These are phyloP conservation scores for Papilio polytes DNA, from an alignment of 1,140 invertebrate genomes.

Conservation along the genomic window DNA sequence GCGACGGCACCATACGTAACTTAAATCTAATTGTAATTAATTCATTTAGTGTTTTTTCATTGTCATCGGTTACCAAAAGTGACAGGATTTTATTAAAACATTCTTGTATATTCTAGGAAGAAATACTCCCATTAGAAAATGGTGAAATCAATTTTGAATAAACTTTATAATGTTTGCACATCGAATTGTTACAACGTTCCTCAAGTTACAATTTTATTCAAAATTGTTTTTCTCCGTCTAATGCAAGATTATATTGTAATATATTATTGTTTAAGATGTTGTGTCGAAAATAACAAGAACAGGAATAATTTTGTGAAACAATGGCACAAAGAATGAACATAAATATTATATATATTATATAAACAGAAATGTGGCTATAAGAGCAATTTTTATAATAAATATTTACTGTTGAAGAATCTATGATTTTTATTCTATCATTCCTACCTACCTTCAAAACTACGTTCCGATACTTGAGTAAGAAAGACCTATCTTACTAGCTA, in stretches of 20 bases:
- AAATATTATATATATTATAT: constrained; percentile 82
- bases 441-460: background rate
- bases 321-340: constrained; percentile 83
- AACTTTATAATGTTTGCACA: constrained; percentile 65
- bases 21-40: constrained; percentile 73
- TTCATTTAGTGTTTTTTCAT: constrained; percentile 73
- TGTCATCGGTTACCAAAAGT: constrained; percentile 84
- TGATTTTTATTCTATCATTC: constrained; percentile 60
- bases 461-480: background rate
- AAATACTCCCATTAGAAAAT: constrained; percentile 75
- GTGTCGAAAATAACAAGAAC: constrained; percentile 83
- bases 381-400: constrained; percentile 84
- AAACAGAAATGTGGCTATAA: constrained; percentile 83
- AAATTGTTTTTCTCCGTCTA: constrained; percentile 74
- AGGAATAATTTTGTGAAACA: constrained; percentile 84
- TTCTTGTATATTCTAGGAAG: constrained; percentile 80
- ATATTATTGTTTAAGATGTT: constrained; percentile 83
- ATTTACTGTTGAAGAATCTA: constrained; percentile 81
- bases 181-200: constrained; percentile 81
- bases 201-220: constrained; percentile 68
- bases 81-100: constrained; percentile 81
- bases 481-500: no score
- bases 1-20: constrained; percentile 75
- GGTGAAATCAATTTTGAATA: constrained; percentile 67
- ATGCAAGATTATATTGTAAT: constrained; percentile 80